Conservation (phyloP, 2,888 invertebrate genomes). For the Metalampra italica region DNA sequence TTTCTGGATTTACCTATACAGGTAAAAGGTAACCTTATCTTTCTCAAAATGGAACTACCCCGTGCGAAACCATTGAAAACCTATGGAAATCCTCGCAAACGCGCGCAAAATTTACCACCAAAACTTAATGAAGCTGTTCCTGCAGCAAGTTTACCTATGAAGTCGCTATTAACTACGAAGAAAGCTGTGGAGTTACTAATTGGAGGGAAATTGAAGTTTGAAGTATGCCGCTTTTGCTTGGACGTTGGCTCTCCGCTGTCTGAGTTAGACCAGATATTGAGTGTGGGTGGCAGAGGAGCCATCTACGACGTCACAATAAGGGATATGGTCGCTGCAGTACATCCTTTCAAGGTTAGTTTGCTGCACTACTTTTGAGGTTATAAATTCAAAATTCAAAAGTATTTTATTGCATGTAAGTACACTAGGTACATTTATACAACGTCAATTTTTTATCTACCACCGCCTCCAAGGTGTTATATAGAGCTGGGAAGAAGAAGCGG, state of each 20-base stretch:
- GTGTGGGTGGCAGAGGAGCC: slow-evolving; percentile 43
- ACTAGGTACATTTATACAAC: too few relatives aligned
- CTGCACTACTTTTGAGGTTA: not conserved
- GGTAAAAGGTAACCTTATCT: not conserved
- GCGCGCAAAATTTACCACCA: not conserved
- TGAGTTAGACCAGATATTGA: slow-evolving; percentile 53
- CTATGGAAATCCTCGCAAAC: not conserved
- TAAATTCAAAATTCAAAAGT: not conserved
- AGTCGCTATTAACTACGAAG: slow-evolving; percentile 43
- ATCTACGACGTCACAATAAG: slow-evolving; percentile 54
- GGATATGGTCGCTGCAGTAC: slow-evolving; percentile 59
- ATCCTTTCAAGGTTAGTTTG: slow-evolving; percentile 58
- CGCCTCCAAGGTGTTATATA: too few relatives aligned
- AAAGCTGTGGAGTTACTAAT: slow-evolving; percentile 53
- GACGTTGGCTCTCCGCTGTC: slow-evolving; percentile 38
- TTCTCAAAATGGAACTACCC: not conserved
- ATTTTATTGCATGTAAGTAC: too few relatives aligned
- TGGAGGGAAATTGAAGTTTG: slow-evolving; percentile 44
- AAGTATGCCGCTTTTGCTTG: slow-evolving; percentile 62
- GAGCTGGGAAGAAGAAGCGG: too few relatives aligned
- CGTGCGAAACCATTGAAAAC: slow-evolving; percentile 1
- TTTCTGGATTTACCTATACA: too few relatives aligned
- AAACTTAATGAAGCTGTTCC: not conserved
- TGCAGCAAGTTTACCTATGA: not conserved
- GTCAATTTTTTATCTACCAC: too few relatives aligned